A percentile compares a stretch with the other conserved stretches of the same genome.
Conservation (phyloP, 2,797 vertebrate species). For the Buceros bicornis region DNA sequence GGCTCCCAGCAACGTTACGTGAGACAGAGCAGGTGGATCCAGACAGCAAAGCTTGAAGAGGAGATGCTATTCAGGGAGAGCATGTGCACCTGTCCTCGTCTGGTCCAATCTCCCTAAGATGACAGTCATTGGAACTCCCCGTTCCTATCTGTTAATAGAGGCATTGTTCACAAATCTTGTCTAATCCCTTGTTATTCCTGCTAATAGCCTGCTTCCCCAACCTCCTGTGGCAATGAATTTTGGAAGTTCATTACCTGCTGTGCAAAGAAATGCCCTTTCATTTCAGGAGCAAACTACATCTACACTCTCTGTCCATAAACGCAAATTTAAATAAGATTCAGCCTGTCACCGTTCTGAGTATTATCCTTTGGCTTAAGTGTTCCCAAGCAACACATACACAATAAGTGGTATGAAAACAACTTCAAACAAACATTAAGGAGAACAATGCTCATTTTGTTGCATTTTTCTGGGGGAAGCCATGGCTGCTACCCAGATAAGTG, state of each 20-base stretch:
- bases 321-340: background rate
- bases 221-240: constrained; percentile 48
- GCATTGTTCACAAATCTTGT: constrained; percentile 45
- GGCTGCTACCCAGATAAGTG: background rate
- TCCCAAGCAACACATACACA: background rate
- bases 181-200: constrained; percentile 52
- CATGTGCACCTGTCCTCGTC: background rate
- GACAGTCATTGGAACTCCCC: background rate
- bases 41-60: background rate
- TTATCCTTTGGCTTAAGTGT: background rate
- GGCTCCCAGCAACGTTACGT: background rate
- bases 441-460: background rate
- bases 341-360: background rate
- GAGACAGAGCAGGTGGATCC: background rate
- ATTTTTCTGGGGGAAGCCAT: background rate
- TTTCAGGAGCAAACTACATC: background rate
- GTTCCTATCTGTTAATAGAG: constrained; percentile 21
- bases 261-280: background rate
- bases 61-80: background rate
- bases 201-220: constrained; percentile 46
- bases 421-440: background rate
- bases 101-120: background rate
- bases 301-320: background rate
- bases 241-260: background rate
- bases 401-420: background rate